Base-by-base conservation (phyloP, 2,113 vertebrate genomes). In the Cathartes aura region DNA sequence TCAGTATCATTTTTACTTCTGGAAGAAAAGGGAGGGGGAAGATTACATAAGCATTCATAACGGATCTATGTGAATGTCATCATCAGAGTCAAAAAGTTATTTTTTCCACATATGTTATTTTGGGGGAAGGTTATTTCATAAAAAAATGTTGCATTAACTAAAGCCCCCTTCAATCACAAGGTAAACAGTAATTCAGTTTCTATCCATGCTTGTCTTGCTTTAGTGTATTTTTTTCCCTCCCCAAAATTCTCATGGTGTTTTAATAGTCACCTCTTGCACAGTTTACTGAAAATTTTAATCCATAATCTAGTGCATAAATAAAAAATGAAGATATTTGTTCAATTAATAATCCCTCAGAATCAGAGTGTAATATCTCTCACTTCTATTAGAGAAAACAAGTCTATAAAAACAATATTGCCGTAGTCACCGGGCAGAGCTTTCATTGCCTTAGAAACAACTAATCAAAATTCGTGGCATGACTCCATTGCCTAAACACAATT, bases 1-100 rank as follows among this genome's bases (percentile, higher is more conserved):
- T 74, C 93, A 96, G 76, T 47, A 38, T 91, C 5, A 72, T 52
- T 87, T 95, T 83, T 86, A 67, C 50, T 82, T 97, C 98, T 98
- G 96, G 48, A 97, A 94, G 75, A 90, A 92, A 97, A 90, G 92
- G 47, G 1, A 88, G 30, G 64, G 32, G 48, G 15, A 85, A 68
- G 16, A 48, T 91, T 55, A 74, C 8, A n/a, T 53, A 72, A 82
- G 45, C n/a, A 58, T 58, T 79, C 29, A 8, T 24, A 71, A 72
- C 2, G 2, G 30, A 36, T 6, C 9, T 11, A 40, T 1, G 5
- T 11, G 36, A 68, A 48, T 15, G 32, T 52, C 48, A 74, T n/a
- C 19, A 75, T 34, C 43, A 64, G 38, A 85, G 38, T 26, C 62
- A 87, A 55, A n/a, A 73, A 32, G 23, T 26, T 12, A 34, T 36